These are phyloP conservation scores for Panopea generosa DNA, from an alignment of 2,888 invertebrate genomes.

Conservation along the genomic window DNA sequence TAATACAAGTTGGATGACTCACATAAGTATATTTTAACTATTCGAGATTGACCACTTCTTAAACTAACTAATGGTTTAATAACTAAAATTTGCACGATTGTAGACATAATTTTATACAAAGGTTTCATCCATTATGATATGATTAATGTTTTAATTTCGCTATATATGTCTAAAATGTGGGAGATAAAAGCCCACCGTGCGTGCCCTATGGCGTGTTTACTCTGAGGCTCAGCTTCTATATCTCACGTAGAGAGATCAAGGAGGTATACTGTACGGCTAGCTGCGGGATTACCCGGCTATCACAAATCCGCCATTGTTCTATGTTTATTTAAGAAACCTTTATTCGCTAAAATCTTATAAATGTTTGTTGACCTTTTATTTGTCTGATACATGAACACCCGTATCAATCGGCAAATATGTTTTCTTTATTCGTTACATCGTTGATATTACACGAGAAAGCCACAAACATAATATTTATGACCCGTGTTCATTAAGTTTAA, in stretches of 20 bases:
- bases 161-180: constrained; percentile 56
- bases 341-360: constrained; percentile 53
- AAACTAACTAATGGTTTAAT: too few relatives aligned
- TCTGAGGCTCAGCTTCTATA: constrained; percentile 23
- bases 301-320: constrained; percentile 28
- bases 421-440: constrained; percentile 39
- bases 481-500: constrained; percentile 18
- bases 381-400: constrained; percentile 23
- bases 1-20: too few relatives aligned
- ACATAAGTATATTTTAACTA: too few relatives aligned
- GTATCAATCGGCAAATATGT: constrained; percentile 24
- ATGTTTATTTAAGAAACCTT: constrained; percentile 50
- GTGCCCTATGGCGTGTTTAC: constrained; percentile 30
- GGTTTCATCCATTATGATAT: too few relatives aligned
- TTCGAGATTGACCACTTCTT: too few relatives aligned
- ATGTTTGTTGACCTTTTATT: constrained; percentile 40
- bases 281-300: neutral
- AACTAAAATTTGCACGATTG: too few relatives aligned
- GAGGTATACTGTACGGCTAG: constrained; percentile 2
- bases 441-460: constrained; percentile 23
- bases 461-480: constrained; percentile 27
- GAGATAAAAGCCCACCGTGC: constrained; percentile 49
- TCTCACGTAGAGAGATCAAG: constrained; percentile 16
- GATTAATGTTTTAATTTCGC: constrained; percentile 58
- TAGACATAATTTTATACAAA: too few relatives aligned